A percentile compares a stretch with the other conserved stretches of the same genome.
These are phyloP conservation scores for Molossus alvarezi DNA, from an alignment of 2,797 vertebrate genomes.

Conservation along the genomic window DNA sequence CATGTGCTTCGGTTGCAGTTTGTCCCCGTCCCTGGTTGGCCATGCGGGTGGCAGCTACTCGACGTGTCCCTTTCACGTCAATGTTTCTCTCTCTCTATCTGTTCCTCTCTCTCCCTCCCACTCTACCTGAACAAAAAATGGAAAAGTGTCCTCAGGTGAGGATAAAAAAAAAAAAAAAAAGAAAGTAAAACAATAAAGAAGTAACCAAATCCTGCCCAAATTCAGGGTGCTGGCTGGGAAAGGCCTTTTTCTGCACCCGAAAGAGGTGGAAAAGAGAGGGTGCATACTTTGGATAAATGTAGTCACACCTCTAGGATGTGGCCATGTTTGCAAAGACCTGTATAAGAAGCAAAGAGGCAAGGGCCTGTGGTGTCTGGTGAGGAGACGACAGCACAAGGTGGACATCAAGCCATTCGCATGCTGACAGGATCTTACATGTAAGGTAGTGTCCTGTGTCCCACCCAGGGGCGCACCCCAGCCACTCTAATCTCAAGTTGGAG, in stretches of 20 bases:
- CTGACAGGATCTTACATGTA: rapidly evolving
- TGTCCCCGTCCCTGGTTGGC: no score
- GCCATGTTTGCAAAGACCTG: background rate
- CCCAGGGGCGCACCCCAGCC: rapidly evolving
- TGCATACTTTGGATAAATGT: background rate
- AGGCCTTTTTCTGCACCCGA: background rate
- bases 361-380: rapidly evolving
- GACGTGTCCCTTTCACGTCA: no score
- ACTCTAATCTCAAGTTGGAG: rapidly evolving
- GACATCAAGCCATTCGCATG: background rate
- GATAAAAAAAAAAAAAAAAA: no score
- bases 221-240: background rate
- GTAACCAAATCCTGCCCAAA: background rate
- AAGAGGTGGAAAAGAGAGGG: background rate
- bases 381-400: no score
- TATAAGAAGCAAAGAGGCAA: rapidly evolving
- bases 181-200: background rate
- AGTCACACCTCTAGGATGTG: no score
- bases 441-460: rapidly evolving
- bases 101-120: no score
- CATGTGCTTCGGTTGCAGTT: no score
- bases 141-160: no score
- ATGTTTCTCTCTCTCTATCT: no score
- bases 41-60: no score
- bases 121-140: no score